Evolutionary conservation across 2,797 vertebrate genomes (phyloP), one percentile per base, ranked within the genome.

Genomic region (Syngnathus rostellatus): DNA sequence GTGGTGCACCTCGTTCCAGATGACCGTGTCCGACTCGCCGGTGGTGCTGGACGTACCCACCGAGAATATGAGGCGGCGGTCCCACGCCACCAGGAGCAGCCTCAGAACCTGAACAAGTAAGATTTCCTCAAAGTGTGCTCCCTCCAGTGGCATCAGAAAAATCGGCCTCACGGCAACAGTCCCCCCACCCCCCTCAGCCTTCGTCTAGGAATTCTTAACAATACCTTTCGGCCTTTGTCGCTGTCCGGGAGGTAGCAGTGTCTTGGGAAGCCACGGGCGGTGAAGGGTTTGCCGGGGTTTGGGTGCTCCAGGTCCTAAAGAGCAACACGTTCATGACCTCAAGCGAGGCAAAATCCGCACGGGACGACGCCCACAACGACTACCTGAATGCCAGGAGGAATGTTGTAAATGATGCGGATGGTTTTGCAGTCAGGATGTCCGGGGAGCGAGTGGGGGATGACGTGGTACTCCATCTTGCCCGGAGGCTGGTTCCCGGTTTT

Each of bases 1-100:
- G 90, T 98, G 96, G 84, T 98, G 95, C 77, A 98, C 95, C 86
- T 97, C 96, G 0, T 98, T 97, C 96, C 96, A 97, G 85, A 98
- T 94, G 76, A 98, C 96, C 0, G 96, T 98, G 68, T 98, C 96
- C 0, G 95, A 95, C 88, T 97, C 96, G 0, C 96, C 95, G 0
- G 96, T 97, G 71, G 96, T 98, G 90, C 94, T 97, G 70, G 96
- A 98, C 0, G 95, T 97, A 0, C 96, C 96, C 0, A 98, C 92
- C 0, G 95, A 94, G 2, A 97, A 98, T 80, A 97, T 94, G 72
- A 98, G 90, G 38, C 94, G 90, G 25, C 95, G 93, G 72, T 98
- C 96, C 96, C 96, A 98, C 3, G 96, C 95, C 61, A 97, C 93
- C 70, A 97, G 87, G 62, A 98, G 86, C 79, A 98, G 74, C 85